Conservation (phyloP, 2,888 invertebrate genomes). For the Hypomecis punctinalis region DNA sequence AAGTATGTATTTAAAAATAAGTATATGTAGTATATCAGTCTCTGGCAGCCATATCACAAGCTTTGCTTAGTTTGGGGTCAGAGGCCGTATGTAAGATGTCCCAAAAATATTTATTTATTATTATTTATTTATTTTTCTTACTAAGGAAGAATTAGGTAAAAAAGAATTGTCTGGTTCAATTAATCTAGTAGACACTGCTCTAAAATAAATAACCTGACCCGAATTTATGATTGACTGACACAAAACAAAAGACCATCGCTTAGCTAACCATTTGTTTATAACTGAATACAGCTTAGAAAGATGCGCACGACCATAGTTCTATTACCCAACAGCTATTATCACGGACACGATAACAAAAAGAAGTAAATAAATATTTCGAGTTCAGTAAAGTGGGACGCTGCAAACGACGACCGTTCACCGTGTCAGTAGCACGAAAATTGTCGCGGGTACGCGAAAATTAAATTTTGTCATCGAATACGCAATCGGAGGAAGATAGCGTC, state of each 20-base stretch:
- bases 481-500: conserved; percentile 78
- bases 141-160: no score
- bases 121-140: no score
- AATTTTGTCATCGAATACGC: conserved; percentile 82
- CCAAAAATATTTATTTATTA: not conserved
- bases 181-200: no score
- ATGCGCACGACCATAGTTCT: conserved; percentile 29
- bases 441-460: conserved; percentile 70
- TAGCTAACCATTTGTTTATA: conserved; percentile 12
- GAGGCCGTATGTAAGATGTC: no score
- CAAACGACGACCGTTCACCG: conserved; percentile 64
- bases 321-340: conserved; percentile 35
- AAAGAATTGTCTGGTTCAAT: no score
- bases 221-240: conserved; percentile 2
- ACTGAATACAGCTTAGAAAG: conserved; percentile 31
- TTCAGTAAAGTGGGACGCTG: conserved; percentile 65
- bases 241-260: conserved; percentile 9
- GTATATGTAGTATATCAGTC: no score
- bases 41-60: no score
- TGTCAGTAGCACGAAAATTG: conserved; percentile 76
- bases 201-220: no score
- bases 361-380: conserved; percentile 55
- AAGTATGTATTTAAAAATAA: no score
- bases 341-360: conserved; percentile 30
- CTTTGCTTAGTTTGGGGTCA: no score